Evolutionary conservation across 1,140 invertebrate genomes (phyloP).

Genomic region (Conus ventricosus): DNA sequence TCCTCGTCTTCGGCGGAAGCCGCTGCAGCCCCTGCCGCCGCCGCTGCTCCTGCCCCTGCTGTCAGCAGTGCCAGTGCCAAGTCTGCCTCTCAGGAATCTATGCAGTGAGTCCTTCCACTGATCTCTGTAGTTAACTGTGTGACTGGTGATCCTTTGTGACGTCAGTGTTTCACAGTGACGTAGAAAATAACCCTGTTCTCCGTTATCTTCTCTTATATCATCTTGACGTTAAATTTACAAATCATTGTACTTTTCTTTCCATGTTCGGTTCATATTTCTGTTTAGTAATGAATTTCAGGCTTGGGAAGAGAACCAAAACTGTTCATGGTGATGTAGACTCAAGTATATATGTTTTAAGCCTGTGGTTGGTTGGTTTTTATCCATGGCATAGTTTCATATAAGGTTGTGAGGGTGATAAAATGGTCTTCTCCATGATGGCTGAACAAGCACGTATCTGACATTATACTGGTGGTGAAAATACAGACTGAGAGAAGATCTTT

Average conservation of each 20-base stretch:
- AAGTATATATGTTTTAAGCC: too few relatives aligned
- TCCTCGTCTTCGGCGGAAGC: conserved; percentile 28
- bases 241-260: too few relatives aligned
- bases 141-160: background rate
- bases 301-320: too few relatives aligned
- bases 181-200: too few relatives aligned
- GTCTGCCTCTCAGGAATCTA: conserved; percentile 35
- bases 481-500: conserved; percentile 3
- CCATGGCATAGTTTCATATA: background rate
- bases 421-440: background rate
- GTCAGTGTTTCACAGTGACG: background rate
- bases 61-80: conserved; percentile 30
- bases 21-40: conserved; percentile 48
- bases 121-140: background rate
- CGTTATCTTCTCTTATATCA: too few relatives aligned
- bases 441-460: background rate
- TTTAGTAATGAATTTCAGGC: too few relatives aligned
- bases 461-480: background rate
- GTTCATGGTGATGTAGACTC: too few relatives aligned
- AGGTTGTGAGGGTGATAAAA: background rate
- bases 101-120: background rate
- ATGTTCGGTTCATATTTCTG: too few relatives aligned
- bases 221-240: too few relatives aligned
- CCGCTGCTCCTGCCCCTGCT: conserved; percentile 38
- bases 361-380: too few relatives aligned